Percentiles rank a stretch among this genome's conserved stretches.
Conservation (phyloP, 2,888 invertebrate genomes). For the Allolobophora icterica region DNA sequence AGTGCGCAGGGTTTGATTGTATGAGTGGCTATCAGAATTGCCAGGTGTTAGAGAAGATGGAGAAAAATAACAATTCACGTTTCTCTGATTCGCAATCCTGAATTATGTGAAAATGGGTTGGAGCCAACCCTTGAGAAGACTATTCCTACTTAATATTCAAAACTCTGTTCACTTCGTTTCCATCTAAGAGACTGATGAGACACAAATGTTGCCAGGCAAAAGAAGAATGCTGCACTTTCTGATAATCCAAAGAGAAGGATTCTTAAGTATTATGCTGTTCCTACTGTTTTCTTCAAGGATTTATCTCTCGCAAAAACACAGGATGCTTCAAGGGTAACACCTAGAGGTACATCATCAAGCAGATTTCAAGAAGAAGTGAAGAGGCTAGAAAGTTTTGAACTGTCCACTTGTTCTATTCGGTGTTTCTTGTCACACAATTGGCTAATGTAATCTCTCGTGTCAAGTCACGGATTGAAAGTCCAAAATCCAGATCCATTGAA, state of each 20-base stretch:
- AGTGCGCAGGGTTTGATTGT: neutral
- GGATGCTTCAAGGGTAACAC: too few relatives aligned
- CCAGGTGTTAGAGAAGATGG: neutral
- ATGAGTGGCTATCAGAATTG: neutral
- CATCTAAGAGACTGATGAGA: neutral
- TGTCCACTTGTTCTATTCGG: too few relatives aligned
- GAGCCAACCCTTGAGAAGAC: neutral
- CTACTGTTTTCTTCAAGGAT: neutral
- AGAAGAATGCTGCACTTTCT: neutral
- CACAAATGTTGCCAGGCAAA: neutral
- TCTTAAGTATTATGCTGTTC: neutral
- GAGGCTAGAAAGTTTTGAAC: too few relatives aligned
- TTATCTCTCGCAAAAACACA: too few relatives aligned
- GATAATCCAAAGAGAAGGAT: neutral
- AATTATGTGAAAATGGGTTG: neutral
- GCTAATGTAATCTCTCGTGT: too few relatives aligned
- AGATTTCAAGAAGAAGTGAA: too few relatives aligned
- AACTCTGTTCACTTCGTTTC: constrained; percentile 13
- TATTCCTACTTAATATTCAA: neutral
- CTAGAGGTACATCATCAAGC: too few relatives aligned
- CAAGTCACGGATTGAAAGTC: too few relatives aligned
- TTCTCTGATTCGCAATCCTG: neutral
- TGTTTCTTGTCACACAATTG: too few relatives aligned
- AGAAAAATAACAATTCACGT: neutral
- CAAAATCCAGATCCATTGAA: too few relatives aligned